phyloP scores from a whole-genome alignment of 2,797 vertebrate genomes.

The Pangasius krempfi region DNA sequence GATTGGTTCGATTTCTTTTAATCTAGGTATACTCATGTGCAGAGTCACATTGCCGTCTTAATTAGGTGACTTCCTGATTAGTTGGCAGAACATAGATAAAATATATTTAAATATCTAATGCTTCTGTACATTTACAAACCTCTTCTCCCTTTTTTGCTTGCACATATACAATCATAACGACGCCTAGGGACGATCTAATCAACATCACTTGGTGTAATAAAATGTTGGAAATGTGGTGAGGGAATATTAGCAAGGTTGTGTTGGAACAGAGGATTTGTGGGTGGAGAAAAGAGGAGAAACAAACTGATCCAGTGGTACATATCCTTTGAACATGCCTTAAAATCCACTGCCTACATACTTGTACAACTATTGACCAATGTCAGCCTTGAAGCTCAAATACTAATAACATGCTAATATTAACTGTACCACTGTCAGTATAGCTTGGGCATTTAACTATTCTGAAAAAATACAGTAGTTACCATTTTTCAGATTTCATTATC shows the following conservation, averaged over 20 bases:
- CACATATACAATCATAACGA: not conserved
- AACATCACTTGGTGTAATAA: not conserved
- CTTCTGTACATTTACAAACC: not conserved
- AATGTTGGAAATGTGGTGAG: not conserved
- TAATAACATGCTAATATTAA: not conserved
- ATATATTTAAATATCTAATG: not conserved
- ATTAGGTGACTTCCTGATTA: not conserved
- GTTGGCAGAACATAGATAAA: not conserved
- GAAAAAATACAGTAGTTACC: not conserved
- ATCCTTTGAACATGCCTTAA: not conserved
- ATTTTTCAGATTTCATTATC: not conserved
- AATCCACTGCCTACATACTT: not conserved
- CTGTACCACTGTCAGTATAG: not conserved
- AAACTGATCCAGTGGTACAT: not conserved
- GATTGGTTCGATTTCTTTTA: not conserved
- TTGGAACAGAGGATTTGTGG: not conserved
- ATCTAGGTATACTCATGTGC: not conserved
- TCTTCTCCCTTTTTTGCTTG: not conserved
- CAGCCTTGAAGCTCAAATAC: not conserved
- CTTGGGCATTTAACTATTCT: not conserved
- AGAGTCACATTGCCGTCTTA: not conserved
- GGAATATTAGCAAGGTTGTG: not conserved
- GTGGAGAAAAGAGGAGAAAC: not conserved
- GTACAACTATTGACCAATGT: too few relatives aligned
- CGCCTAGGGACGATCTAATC: not conserved